A percentile compares a stretch with the other conserved stretches of the same genome.
phyloP scores from a whole-genome alignment of 2,113 vertebrate genomes.

The Thymallus thymallus region DNA sequence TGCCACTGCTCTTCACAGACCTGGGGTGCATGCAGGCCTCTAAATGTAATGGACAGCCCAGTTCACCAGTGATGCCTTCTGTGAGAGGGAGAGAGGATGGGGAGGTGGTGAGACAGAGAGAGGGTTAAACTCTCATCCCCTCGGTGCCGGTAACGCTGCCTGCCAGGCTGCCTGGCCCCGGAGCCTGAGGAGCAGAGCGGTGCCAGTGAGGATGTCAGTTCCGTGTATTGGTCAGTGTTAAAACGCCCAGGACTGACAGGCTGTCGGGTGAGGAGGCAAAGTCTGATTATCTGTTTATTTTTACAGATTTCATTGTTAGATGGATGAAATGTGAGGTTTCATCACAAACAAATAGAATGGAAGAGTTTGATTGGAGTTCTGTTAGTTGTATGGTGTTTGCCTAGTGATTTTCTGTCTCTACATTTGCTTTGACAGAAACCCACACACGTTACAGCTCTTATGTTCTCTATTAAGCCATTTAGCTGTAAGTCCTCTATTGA shows the following conservation, averaged over 20 bases:
- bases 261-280: constrained; percentile 30
- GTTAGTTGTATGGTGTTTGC: background rate
- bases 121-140: background rate
- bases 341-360: too few species aligned
- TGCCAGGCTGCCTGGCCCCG: background rate
- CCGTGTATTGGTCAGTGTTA: constrained; percentile 38
- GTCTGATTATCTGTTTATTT: background rate
- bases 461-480: background rate
- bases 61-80: background rate
- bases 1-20: background rate
- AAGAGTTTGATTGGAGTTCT: background rate
- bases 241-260: constrained; percentile 51
- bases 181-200: background rate
- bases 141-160: background rate
- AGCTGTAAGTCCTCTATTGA: background rate
- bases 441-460: background rate
- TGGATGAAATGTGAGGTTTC: background rate
- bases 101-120: background rate
- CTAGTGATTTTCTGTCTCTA: background rate
- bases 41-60: constrained; percentile 4
- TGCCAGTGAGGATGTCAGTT: constrained; percentile 44
- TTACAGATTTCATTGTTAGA: background rate
- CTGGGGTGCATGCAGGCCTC: background rate
- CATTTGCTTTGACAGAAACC: background rate
- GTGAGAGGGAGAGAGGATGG: background rate